Conservation (phyloP, 2,113 vertebrate genomes). For the Nyctereutes procyonoides region DNA sequence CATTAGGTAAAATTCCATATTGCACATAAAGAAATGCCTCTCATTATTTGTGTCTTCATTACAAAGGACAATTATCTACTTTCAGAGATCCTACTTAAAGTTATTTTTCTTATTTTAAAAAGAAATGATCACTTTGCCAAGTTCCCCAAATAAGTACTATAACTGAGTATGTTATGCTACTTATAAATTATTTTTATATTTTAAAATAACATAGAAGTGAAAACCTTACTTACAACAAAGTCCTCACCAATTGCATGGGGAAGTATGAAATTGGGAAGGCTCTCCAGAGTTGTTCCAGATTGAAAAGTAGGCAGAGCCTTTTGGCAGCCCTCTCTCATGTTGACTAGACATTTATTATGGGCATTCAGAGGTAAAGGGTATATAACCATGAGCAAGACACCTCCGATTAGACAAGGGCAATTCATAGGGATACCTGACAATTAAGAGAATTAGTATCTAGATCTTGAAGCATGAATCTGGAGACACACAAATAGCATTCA, state of each 20-base stretch:
- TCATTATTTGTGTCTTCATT: background rate
- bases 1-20: background rate
- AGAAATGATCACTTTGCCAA: background rate
- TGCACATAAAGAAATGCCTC: background rate
- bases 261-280: background rate
- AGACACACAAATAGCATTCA: background rate
- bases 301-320: background rate
- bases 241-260: background rate
- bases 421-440: background rate
- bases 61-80: background rate
- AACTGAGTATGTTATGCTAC: rapidly evolving
- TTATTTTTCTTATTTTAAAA: background rate
- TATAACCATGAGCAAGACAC: background rate
- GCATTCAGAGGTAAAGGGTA: background rate
- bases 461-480: background rate
- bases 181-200: background rate
- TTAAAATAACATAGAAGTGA: background rate
- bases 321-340: background rate
- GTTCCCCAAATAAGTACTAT: background rate
- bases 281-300: background rate
- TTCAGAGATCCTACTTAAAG: background rate
- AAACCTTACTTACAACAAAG: background rate
- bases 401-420: background rate
- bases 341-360: background rate
- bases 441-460: background rate